phyloP scores from a whole-genome alignment of 2,888 invertebrate genomes.

The Catocala nupta region DNA sequence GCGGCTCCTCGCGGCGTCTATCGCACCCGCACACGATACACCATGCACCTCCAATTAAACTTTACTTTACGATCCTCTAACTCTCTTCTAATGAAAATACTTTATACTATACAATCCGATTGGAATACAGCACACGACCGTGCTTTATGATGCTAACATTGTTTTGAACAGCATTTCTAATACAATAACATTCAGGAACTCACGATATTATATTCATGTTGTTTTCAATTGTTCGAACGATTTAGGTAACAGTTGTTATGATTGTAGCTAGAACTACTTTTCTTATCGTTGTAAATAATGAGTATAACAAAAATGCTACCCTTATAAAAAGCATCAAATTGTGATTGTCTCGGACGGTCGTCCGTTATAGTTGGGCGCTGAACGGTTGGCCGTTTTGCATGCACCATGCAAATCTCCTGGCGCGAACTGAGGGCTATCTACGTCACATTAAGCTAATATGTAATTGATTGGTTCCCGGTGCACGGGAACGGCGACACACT shows the following conservation, averaged over 20 bases:
- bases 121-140: constrained; percentile 60
- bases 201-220: constrained; percentile 49
- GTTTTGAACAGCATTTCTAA: constrained; percentile 54
- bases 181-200: constrained; percentile 56
- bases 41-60: constrained; percentile 77
- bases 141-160: constrained; percentile 59
- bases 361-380: constrained; percentile 68
- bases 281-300: constrained; percentile 16
- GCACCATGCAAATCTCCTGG: constrained; percentile 74
- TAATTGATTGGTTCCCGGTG: constrained; percentile 84
- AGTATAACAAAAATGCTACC: constrained; percentile 44
- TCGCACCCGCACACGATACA: constrained; percentile 56
- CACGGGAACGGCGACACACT: constrained; percentile 70
- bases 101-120: constrained; percentile 64
- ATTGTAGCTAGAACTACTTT: constrained; percentile 25
- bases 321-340: constrained; percentile 65
- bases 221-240: constrained; percentile 46
- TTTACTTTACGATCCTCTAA: constrained; percentile 69
- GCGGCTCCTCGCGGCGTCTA: constrained; percentile 49
- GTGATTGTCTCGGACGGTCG: constrained; percentile 65
- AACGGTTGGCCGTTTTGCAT: constrained; percentile 62
- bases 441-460: constrained; percentile 85
- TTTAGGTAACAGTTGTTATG: constrained; percentile 38
- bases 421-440: constrained; percentile 72
- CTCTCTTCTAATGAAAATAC: constrained; percentile 69